Evolutionary conservation across 1,140 invertebrate genomes (phyloP).

Genomic region (Pseudoatta argentina): DNA sequence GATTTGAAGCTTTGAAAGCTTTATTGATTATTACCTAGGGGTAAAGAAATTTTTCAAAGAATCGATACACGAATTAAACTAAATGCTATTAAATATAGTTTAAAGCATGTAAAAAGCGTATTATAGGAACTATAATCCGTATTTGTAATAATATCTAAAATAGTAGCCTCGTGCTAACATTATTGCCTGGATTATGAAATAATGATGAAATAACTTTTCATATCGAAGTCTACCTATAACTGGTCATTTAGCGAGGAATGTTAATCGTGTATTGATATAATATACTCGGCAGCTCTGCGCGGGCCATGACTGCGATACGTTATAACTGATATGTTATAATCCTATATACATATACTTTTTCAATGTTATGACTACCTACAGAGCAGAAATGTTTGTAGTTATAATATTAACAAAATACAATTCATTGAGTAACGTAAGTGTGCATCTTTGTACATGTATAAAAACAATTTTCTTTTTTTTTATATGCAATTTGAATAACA

Average conservation of each 20-base stretch:
- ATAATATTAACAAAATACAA: slow-evolving; percentile 48
- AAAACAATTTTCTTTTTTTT: slow-evolving; percentile 15
- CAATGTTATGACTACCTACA: slow-evolving; percentile 54
- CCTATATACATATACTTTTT: slow-evolving; percentile 34
- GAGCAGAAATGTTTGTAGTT: slow-evolving; percentile 54
- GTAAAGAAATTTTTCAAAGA: slow-evolving; percentile 21
- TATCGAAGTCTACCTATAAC: slow-evolving; percentile 64
- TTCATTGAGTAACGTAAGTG: slow-evolving; percentile 37
- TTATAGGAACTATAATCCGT: slow-evolving; percentile 55
- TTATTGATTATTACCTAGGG: background rate
- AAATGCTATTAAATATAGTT: slow-evolving; percentile 25
- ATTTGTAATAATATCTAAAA: slow-evolving; percentile 62
- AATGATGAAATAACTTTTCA: slow-evolving; percentile 60
- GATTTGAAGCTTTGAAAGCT: background rate
- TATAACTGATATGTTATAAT: background rate
- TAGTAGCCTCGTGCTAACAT: slow-evolving; percentile 56
- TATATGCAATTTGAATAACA: slow-evolving; percentile 4
- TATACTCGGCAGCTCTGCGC: slow-evolving; percentile 34
- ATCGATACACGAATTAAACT: background rate
- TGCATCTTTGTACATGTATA: slow-evolving; percentile 36
- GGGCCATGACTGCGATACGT: slow-evolving; percentile 33
- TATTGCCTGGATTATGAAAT: slow-evolving; percentile 53
- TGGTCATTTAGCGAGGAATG: slow-evolving; percentile 55
- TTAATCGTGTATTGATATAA: slow-evolving; percentile 60
- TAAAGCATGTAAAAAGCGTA: slow-evolving; percentile 4